Percentiles rank a stretch among this genome's conserved stretches.
phyloP scores from a whole-genome alignment of 2,113 vertebrate species.

The Antennarius striatus region DNA sequence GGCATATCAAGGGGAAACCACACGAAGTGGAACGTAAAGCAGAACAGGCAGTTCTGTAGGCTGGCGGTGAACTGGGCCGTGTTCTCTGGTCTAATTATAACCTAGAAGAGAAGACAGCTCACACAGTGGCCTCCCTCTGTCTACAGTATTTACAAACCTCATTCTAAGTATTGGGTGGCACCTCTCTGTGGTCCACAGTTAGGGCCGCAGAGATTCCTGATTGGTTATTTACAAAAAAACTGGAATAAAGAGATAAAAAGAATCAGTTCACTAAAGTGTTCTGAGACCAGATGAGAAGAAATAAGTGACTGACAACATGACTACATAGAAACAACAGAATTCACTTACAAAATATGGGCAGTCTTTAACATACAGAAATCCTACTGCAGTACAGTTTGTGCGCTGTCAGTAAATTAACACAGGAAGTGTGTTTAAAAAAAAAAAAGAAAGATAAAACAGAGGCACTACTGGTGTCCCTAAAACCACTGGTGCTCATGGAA shows the following conservation, averaged over 20 bases:
- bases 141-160: conserved; percentile 47
- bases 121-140: conserved; percentile 46
- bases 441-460: too few species aligned
- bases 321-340: too few species aligned
- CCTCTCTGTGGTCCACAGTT: conserved; percentile 58
- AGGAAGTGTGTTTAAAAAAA: too few species aligned
- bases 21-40: conserved; percentile 48
- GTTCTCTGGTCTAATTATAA: conserved; percentile 71
- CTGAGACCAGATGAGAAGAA: background rate
- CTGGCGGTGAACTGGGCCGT: conserved; percentile 46
- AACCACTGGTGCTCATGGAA: too few species aligned
- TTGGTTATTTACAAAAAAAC: conserved; percentile 28
- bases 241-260: conserved; percentile 24
- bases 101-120: conserved; percentile 42
- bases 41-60: conserved; percentile 38
- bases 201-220: conserved; percentile 33
- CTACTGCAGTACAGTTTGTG: too few species aligned
- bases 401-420: too few species aligned
- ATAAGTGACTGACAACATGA: background rate
- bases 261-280: background rate
- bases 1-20: conserved; percentile 28
- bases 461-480: too few species aligned
- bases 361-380: background rate
- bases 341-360: too few species aligned
- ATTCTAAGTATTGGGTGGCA: conserved; percentile 69